Percentiles rank a stretch among this genome's conserved stretches.
Conservation (phyloP, 2,888 invertebrate genomes). For the Stictocephala bisonia region DNA sequence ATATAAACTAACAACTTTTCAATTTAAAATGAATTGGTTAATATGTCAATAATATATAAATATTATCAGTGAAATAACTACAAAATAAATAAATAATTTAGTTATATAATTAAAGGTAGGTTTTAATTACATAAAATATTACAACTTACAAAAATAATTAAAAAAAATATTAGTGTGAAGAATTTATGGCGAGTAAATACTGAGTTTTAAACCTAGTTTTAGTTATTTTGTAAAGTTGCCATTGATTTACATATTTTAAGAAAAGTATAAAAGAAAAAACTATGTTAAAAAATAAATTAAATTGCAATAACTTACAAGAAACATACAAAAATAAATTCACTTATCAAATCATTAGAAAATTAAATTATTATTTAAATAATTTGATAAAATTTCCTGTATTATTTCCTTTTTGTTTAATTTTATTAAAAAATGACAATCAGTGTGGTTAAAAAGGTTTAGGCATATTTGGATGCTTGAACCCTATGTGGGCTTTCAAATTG, state of each 20-base stretch:
- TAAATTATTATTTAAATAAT: neutral
- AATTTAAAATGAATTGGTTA: too few relatives aligned
- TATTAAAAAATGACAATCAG: neutral
- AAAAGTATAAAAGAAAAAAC: neutral
- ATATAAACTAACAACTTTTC: too few relatives aligned
- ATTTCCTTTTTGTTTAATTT: neutral
- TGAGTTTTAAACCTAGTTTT: too few relatives aligned
- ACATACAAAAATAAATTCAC: neutral
- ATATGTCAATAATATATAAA: too few relatives aligned
- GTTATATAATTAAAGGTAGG: too few relatives aligned
- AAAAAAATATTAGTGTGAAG: too few relatives aligned
- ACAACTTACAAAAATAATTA: too few relatives aligned
- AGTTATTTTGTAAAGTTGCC: too few relatives aligned
- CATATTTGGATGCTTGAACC: conserved; percentile 46
- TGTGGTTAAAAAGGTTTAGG: conserved; percentile 39
- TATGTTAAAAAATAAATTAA: neutral
- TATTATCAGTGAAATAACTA: too few relatives aligned
- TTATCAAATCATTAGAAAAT: neutral
- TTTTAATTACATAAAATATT: too few relatives aligned
- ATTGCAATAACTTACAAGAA: neutral
- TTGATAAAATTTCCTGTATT: neutral
- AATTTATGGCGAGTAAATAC: too few relatives aligned
- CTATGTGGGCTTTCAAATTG: conserved; percentile 65
- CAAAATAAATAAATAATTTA: too few relatives aligned
- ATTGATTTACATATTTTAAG: neutral